Base-by-base conservation (phyloP, 2,113 vertebrate genomes). In the Argyrosomus japonicus region DNA sequence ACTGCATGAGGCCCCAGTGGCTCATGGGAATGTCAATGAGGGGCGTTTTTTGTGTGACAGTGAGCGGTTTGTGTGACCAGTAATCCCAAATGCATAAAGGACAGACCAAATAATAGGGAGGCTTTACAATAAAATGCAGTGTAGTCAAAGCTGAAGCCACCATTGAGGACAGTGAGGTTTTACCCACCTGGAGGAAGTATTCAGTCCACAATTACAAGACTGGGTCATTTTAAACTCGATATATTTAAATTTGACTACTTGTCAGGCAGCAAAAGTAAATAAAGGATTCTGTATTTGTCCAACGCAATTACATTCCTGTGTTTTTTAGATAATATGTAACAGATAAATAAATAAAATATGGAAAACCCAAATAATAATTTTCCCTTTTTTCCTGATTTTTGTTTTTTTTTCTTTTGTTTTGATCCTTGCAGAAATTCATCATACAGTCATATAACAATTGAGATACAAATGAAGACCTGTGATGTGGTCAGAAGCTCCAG, bases 1-100 rank as follows among this genome's bases (percentile, higher is more conserved):
- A 68, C 68, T 27, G 61, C 57, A 58, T 18, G 54, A 70, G 57
- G 71, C 79, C 68, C 58, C 68, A 47, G 7, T 63, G 74, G 70
- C 74, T 84, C 50, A 29, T 51, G 54, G 53, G 29, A 75, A 57
- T 63, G 62, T 54, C 29, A 56, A n/a, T 0, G 6, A 81, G 74
- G 57, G 69, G 27, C 12, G 1, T 19, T 27, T 77, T 81, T 69
- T 58, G 45, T 6, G 32, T 61, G 56, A 19, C 27, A 25, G 18
- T 25, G 63, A 36, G 56, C 12, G 25, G 76, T 43, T 68, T 40
- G 62, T 68, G 32, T 67, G 61, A 14, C 25, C 27, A n/a, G 7
- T 62, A n/a, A 77, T 67, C 50, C 68, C 40, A 32, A 13, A 61
- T 23, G 47, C 32, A 74, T 3, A 27, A 23, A 40, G 4, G n/a